Percentiles rank a stretch among this genome's conserved stretches.
Conservation (phyloP, 2,113 vertebrate species). For the Lophius piscatorius region DNA sequence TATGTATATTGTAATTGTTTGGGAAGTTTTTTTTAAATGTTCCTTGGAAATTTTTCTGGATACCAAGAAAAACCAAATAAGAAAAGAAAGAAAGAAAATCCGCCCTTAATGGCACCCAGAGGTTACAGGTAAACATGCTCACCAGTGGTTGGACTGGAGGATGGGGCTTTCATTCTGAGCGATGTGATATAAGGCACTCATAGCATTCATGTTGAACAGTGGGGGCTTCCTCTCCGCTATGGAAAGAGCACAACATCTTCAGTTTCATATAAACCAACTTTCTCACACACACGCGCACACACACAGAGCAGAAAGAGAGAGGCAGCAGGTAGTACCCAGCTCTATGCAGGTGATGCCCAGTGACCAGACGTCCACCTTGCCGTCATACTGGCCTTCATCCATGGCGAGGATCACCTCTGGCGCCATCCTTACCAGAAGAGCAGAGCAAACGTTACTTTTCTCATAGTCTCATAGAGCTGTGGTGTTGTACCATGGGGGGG, state of each 20-base stretch:
- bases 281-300: background rate
- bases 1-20: no score
- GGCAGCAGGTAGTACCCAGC: constrained; percentile 77
- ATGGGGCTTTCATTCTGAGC: constrained; percentile 93
- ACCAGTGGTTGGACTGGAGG: constrained; percentile 94
- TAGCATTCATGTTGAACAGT: constrained; percentile 95
- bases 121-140: no score
- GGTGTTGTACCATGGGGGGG: no score
- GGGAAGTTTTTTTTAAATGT: no score
- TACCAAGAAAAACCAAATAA: no score
- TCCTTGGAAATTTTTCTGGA: no score
- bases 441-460: background rate
- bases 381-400: constrained; percentile 94
- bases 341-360: constrained; percentile 93
- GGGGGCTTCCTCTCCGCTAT: constrained; percentile 93
- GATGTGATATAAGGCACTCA: constrained; percentile 98
- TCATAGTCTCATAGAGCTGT: no score
- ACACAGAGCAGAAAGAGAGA: background rate
- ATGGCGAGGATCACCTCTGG: constrained; percentile 93
- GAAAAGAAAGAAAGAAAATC: no score
- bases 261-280: background rate
- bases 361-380: constrained; percentile 95
- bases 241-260: background rate
- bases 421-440: constrained; percentile 84
- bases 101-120: no score